Conservation (phyloP, 2,888 invertebrate species). For the Trichogramma evanescens region DNA sequence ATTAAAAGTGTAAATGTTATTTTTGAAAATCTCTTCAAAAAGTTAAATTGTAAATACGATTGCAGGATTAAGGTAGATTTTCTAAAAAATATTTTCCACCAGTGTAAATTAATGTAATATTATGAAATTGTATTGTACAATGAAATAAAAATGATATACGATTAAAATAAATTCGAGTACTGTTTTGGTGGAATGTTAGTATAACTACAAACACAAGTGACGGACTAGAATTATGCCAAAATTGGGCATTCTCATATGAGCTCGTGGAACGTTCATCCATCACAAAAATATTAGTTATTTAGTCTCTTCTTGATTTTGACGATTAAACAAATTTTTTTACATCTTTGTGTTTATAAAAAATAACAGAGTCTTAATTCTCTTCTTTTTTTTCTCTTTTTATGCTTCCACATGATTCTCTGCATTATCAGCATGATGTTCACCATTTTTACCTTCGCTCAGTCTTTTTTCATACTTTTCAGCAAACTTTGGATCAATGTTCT, state of each 20-base stretch:
- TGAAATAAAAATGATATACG: conserved; percentile 19
- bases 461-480: conserved; percentile 56
- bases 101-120: conserved; percentile 13
- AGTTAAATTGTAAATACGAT: too few relatives aligned
- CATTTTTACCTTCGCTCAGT: conserved; percentile 26
- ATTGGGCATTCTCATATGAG: conserved; percentile 13
- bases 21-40: too few relatives aligned
- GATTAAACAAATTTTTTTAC: conserved; percentile 12
- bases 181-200: conserved; percentile 18
- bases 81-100: conserved; percentile 7
- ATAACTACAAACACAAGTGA: conserved; percentile 13
- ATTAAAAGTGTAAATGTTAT: too few relatives aligned
- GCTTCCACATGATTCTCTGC: neutral
- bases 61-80: neutral
- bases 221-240: conserved; percentile 22
- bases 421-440: neutral
- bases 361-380: conserved; percentile 4
- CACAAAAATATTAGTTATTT: conserved; percentile 19
- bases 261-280: conserved; percentile 17
- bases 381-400: conserved; percentile 9
- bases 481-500: conserved; percentile 66
- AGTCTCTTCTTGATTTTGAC: conserved; percentile 8
- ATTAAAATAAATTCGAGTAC: conserved; percentile 17
- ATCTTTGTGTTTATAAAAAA: conserved; percentile 4
- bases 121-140: neutral